Evolutionary conservation across 64 coral and sea anemone genomes (phyloP), one percentile per base, ranked within the genome.

Genomic region (Montipora sp.): DNA sequence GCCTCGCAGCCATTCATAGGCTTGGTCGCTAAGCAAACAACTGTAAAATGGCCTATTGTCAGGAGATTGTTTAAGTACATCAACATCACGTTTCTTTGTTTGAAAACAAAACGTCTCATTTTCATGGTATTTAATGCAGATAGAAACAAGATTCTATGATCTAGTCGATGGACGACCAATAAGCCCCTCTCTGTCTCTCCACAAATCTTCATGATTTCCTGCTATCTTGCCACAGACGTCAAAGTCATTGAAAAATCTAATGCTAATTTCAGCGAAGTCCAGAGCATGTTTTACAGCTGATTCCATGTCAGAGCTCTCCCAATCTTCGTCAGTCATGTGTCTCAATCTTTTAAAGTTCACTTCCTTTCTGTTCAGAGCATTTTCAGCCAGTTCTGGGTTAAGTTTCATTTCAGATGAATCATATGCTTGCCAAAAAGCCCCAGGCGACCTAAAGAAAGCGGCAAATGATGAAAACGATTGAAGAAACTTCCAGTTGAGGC

Each of bases 381-480:
- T 90, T 44, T 93, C 63, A 68, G 60, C 72, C 2, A 91, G 24
- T 2, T 87, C 75, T 50, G 95, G 88, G 43, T 87, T 93, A 8
- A 93, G 47, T 65, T 63, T 79, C 87, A 92, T 93, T 22, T 87
- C 85, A 1, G 66, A 77, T 8, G 72, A 53, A 75, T 93, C 91
- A 66, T 93, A 90, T 5, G 36, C 47, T 90, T 59, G 73, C 79
- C 89, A 93, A 23, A 96, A 93, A 36, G 93, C 95, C 53, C 68
- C 74, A 24, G 91, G 92, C 47, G 90, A 76, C 91, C 95, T 96
- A 44, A 16, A 51, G 65, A 8, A 77, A 23, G 6, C 11, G 5
- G 43, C 61, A 78, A 21, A 47, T 70, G 7, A 55, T 10, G 11
- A 55, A 53, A 15, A 8, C 47, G 60, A 43, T 61, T 13, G 21